Percentiles rank a stretch among this genome's conserved stretches.
Conservation (phyloP, 1,140 invertebrate species). For the Papilio polytes region DNA sequence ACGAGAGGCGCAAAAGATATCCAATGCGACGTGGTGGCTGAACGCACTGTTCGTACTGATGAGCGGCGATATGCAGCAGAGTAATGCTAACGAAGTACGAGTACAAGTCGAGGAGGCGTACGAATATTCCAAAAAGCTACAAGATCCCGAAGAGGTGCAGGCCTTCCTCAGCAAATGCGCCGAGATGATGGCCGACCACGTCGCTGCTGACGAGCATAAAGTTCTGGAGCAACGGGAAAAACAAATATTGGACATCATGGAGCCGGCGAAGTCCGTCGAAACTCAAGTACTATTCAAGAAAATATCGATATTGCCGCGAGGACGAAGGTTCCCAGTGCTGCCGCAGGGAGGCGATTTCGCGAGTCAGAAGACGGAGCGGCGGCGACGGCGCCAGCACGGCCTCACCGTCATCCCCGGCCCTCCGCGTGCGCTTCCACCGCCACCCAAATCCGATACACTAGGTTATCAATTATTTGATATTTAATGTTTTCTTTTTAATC, state of each 20-base stretch:
- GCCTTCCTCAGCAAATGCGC: slow-evolving; percentile 71
- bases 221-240: slow-evolving; percentile 67
- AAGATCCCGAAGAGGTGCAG: slow-evolving; percentile 70
- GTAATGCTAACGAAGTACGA: slow-evolving; percentile 82
- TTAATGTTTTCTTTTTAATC: slow-evolving; percentile 44
- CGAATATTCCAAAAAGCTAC: slow-evolving; percentile 73
- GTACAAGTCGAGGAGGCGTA: slow-evolving; percentile 76
- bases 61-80: slow-evolving; percentile 81
- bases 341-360: slow-evolving; percentile 62
- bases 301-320: slow-evolving; percentile 71
- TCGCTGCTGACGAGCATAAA: slow-evolving; percentile 69
- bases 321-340: slow-evolving; percentile 71
- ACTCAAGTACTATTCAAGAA: slow-evolving; percentile 73
- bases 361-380: slow-evolving; percentile 55
- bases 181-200: slow-evolving; percentile 67
- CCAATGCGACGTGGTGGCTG: slow-evolving; percentile 79
- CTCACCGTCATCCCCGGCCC: slow-evolving; percentile 71
- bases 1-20: slow-evolving; percentile 75
- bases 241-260: slow-evolving; percentile 69
- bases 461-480: slow-evolving; percentile 76
- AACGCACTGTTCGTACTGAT: slow-evolving; percentile 81
- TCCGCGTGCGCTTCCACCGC: slow-evolving; percentile 58
- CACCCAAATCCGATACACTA: slow-evolving; percentile 62
- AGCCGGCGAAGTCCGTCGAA: slow-evolving; percentile 60
- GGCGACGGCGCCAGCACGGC: slow-evolving; percentile 59